Evolutionary conservation across 2,113 vertebrate genomes (phyloP).

Genomic region (Motacilla tschutschensis): DNA sequence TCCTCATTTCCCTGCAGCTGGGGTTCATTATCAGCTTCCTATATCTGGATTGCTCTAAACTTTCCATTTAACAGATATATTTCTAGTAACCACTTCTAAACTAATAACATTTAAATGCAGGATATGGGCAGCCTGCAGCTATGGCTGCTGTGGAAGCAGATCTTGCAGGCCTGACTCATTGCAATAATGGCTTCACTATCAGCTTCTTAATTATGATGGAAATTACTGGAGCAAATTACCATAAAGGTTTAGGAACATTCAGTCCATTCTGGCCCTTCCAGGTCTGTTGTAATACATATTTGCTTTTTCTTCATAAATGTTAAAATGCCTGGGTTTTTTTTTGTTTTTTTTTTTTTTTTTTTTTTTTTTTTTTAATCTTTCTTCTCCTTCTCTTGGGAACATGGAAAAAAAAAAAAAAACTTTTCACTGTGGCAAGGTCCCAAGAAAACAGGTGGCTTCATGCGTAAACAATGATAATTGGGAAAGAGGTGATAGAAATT

Average conservation of each 20-base stretch:
- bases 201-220: conserved; percentile 55
- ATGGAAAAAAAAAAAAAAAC: background rate
- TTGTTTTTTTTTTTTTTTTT: too few relatives aligned
- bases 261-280: conserved; percentile 53
- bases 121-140: conserved; percentile 37
- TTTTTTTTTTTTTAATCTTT: background rate
- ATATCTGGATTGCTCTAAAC: conserved; percentile 18
- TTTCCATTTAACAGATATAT: conserved; percentile 12
- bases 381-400: conserved; percentile 27
- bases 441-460: conserved; percentile 61
- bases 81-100: conserved; percentile 34
- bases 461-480: conserved; percentile 34
- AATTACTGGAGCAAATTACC: conserved; percentile 58
- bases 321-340: conserved; percentile 29
- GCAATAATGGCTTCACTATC: conserved; percentile 17
- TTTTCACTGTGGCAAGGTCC: conserved; percentile 47
- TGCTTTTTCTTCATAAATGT: conserved; percentile 48
- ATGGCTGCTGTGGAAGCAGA: conserved; percentile 13
- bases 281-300: conserved; percentile 50
- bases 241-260: conserved; percentile 65
- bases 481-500: conserved; percentile 55
- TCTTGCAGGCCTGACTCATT: conserved; percentile 45
- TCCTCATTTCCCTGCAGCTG: conserved; percentile 15
- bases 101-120: conserved; percentile 38
- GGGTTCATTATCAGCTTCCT: conserved; percentile 35